Evolutionary conservation across 2,113 vertebrate species (phyloP).

Genomic region (Lepisosteus osseus): DNA sequence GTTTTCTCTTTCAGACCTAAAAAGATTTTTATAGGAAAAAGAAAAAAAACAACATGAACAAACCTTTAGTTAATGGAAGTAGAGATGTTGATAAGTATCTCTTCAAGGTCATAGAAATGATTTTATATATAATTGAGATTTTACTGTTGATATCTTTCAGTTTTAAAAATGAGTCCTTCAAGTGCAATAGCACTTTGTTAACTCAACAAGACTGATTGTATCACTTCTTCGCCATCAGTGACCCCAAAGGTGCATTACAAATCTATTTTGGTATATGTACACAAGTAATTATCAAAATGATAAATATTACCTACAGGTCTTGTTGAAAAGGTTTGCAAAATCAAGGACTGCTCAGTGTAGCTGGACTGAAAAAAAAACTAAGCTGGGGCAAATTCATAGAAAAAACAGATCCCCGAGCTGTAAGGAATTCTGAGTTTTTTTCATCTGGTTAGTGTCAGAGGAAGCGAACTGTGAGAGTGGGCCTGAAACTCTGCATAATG

Average conservation of each 20-base stretch:
- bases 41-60: background rate
- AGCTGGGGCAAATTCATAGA: no score
- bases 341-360: no score
- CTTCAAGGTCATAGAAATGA: constrained; percentile 43
- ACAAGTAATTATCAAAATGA: background rate
- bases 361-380: no score
- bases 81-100: background rate
- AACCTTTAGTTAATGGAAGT: background rate
- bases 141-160: constrained; percentile 41
- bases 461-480: no score
- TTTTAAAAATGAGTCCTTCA: constrained; percentile 31
- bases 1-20: background rate
- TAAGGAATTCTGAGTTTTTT: no score
- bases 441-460: no score
- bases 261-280: constrained; percentile 3
- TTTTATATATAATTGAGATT: constrained; percentile 47
- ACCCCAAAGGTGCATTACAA: constrained; percentile 12
- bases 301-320: no score
- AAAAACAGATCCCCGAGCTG: no score
- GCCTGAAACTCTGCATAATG: no score
- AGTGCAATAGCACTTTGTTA: background rate
- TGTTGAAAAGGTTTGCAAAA: no score
- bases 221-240: background rate
- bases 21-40: constrained; percentile 3
- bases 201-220: constrained; percentile 29